Evolutionary conservation across 2,888 invertebrate species (phyloP), one percentile per base, ranked within the genome.

Genomic region (Chrysina gloriosa): DNA sequence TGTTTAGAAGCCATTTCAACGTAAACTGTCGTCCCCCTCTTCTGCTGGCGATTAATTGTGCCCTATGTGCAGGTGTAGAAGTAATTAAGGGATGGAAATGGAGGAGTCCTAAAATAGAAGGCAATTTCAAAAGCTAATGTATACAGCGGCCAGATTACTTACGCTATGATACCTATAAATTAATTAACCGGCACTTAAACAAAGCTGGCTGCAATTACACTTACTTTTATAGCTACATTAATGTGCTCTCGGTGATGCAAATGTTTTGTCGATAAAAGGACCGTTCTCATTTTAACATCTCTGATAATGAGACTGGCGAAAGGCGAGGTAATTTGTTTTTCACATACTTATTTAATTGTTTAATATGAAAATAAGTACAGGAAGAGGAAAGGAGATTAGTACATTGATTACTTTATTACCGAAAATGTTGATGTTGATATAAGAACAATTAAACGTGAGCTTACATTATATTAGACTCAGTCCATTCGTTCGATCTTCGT

Each of bases 181-280:
- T 75, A 72, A 75, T 75, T 75, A 75, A 70, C 71, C 68, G 68
- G 72, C 69, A 64, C 71, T 75, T 75, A 72, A 71, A 73, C 73
- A 74, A 75, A 75, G 73, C 75, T 74, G 70, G 71, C 63, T 65
- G 70, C 74, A 74, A 74, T 75, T 75, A 75, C 72, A 74, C 69
- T 74, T 72, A 75, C 75, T 75, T 75, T 75, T 75, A 75, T 73
- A 71, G 71, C 69, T 70, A 69, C 74, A 75, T 75, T 74, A 69
- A 68, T 65, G 71, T 67, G 68, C 71, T 68, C 65, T 45, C 58
- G 58, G 27, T 27, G 42, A 61, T 61, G 58, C 58, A 61, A 61
- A 61, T 61, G 58, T 61, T 42, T 61, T 58, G 31, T 56, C 66
- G 66, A 66, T 66, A 66, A 66, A 66, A 66, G 58, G 29, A 48